Conservation (phyloP, 2,888 invertebrate genomes). For the Lithodes maja region DNA sequence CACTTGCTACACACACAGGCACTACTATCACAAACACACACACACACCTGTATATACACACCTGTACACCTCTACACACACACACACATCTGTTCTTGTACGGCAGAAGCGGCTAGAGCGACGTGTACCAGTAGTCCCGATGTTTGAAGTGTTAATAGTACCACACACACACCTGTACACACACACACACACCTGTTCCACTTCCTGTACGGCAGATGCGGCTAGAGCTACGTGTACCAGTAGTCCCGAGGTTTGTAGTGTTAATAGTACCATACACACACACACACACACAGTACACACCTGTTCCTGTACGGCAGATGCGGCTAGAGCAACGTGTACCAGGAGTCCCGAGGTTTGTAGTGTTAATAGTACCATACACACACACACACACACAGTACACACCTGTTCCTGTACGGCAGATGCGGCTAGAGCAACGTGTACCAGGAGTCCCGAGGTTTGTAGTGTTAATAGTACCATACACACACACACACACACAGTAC, state of each 20-base stretch:
- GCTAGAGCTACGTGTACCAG: conserved; percentile 44
- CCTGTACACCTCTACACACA: background rate
- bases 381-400: no score
- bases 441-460: conserved; percentile 39
- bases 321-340: conserved; percentile 45
- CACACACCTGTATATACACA: no score
- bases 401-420: conserved; percentile 35
- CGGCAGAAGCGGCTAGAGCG: conserved; percentile 39
- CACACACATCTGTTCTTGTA: conserved; percentile 40
- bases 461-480: conserved; percentile 36
- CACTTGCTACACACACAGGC: background rate
- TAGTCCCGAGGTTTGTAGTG: conserved; percentile 41
- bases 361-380: conserved; percentile 26
- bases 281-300: background rate
- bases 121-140: conserved; percentile 41
- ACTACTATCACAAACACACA: no score
- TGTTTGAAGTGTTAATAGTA: conserved; percentile 43
- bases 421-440: conserved; percentile 46
- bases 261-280: conserved; percentile 20
- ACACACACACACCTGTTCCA: conserved; percentile 26
- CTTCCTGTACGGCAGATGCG: conserved; percentile 40
- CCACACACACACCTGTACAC: background rate
- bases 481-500: background rate
- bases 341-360: conserved; percentile 44
- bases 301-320: conserved; percentile 45